A percentile compares a stretch with the other conserved stretches of the same genome.
phyloP scores from a whole-genome alignment of 2,888 invertebrate species.

The Hermodice carunculata region DNA sequence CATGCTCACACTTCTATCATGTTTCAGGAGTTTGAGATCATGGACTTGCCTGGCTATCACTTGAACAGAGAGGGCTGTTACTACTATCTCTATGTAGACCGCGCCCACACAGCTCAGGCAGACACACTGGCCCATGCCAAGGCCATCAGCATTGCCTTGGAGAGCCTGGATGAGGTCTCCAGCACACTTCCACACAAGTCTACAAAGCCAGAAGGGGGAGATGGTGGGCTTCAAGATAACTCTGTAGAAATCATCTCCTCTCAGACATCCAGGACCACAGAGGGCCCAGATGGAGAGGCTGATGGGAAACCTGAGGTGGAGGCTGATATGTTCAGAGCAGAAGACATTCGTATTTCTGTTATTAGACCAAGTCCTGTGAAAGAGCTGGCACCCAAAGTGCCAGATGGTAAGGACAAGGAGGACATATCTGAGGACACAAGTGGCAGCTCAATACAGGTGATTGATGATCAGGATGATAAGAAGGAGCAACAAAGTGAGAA shows the following conservation, averaged over 20 bases:
- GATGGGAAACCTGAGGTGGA: background rate
- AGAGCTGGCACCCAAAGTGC: constrained; percentile 11
- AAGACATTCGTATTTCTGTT: constrained; percentile 40
- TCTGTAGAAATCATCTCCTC: background rate
- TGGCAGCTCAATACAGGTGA: constrained; percentile 15
- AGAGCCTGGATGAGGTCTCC: constrained; percentile 7
- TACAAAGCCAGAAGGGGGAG: background rate
- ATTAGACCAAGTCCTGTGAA: constrained; percentile 40
- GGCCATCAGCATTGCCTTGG: constrained; percentile 50
- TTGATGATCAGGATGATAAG: background rate
- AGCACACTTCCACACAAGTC: background rate
- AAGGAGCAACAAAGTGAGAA: background rate
- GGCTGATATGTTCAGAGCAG: background rate
- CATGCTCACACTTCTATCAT: no score
- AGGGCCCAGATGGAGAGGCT: no score
- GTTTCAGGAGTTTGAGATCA: constrained; percentile 74
- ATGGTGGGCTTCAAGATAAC: background rate
- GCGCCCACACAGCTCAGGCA: constrained; percentile 31
- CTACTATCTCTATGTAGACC: constrained; percentile 74
- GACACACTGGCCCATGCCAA: constrained; percentile 46
- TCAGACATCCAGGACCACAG: no score
- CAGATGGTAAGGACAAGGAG: background rate
- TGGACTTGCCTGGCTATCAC: constrained; percentile 75
- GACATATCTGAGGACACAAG: constrained; percentile 1
- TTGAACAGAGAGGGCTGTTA: constrained; percentile 74